Evolutionary conservation across 2,797 vertebrate genomes (phyloP).

Genomic region (Peromyscus nudipes): DNA sequence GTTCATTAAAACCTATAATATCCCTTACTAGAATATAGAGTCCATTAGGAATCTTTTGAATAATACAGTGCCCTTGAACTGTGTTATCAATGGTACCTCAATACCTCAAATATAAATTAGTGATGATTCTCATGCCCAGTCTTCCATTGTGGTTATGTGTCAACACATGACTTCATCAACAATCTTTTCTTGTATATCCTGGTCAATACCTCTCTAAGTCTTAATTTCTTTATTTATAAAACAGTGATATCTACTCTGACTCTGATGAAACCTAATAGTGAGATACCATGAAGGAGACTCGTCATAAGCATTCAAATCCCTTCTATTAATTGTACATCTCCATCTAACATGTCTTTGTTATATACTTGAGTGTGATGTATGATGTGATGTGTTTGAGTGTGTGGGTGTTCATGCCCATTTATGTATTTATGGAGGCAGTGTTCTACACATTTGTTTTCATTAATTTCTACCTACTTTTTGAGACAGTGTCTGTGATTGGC

Average conservation of each 20-base stretch:
- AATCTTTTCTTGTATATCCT: background rate
- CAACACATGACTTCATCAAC: background rate
- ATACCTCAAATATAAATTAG: background rate
- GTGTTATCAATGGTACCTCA: background rate
- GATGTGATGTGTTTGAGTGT: background rate
- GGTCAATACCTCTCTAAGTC: background rate
- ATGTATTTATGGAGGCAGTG: no score
- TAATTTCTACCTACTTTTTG: background rate
- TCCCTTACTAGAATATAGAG: background rate
- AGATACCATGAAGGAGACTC: background rate
- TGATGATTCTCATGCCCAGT: background rate
- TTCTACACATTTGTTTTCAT: background rate
- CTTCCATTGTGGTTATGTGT: background rate
- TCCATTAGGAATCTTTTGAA: background rate
- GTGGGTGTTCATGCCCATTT: background rate
- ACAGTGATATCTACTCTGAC: background rate
- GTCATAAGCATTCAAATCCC: background rate
- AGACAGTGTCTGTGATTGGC: background rate
- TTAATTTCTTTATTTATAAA: background rate
- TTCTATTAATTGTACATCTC: background rate
- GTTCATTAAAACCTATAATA: conserved; percentile 34
- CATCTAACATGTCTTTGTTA: background rate
- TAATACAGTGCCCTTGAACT: background rate
- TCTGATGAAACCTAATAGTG: background rate
- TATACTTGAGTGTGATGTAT: background rate